Percentiles rank a stretch among this genome's conserved stretches.
These are phyloP conservation scores for Agrochola lota DNA, from an alignment of 2,888 invertebrate species.

Conservation along the genomic window DNA sequence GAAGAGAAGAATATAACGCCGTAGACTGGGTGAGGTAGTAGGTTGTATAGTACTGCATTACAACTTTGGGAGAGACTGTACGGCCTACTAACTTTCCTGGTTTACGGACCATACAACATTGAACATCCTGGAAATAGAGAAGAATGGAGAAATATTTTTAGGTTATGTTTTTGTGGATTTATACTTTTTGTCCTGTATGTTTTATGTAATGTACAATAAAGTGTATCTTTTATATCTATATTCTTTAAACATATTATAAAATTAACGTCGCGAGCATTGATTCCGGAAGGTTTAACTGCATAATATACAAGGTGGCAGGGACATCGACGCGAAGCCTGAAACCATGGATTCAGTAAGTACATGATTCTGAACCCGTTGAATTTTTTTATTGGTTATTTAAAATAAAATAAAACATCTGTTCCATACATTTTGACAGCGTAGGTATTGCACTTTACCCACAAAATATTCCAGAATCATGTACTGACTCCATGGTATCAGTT, in stretches of 20 bases:
- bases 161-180: not conserved
- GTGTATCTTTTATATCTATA: not conserved
- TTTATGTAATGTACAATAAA: not conserved
- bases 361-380: no score
- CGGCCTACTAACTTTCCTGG: conserved; percentile 99
- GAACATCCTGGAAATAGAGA: not conserved
- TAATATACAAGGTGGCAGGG: no score
- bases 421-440: no score
- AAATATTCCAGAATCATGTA: no score
- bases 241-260: not conserved
- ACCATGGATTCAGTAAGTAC: no score
- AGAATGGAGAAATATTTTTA: not conserved
- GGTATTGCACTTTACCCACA: no score
- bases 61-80: conserved; percentile 97
- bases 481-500: no score
- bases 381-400: no score
- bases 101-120: conserved; percentile 79
- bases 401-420: no score
- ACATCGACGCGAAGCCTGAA: no score
- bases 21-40: conserved; percentile 97
- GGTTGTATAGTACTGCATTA: conserved; percentile 99
- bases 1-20: conserved; percentile 62
- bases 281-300: no score
- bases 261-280: not conserved
- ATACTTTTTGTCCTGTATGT: not conserved